Evolutionary conservation across 1,140 invertebrate species (phyloP).

Genomic region (Zeugodacus cucurbitae): DNA sequence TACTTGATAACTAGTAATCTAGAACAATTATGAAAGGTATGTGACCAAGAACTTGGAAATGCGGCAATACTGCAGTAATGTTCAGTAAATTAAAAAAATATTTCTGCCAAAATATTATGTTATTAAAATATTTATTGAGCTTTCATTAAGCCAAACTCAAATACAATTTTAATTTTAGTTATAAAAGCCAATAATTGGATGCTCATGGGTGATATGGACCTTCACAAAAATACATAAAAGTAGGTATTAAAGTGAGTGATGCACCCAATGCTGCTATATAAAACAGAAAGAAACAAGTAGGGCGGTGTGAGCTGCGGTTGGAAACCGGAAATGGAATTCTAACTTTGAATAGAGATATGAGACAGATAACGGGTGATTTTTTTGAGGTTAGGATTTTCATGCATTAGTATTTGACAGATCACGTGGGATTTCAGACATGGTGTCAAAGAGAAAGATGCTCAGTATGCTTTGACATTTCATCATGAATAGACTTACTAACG

Average conservation of each 20-base stretch:
- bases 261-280: neutral
- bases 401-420: too few relatives aligned
- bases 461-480: too few relatives aligned
- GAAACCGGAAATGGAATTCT: neutral
- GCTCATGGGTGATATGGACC: neutral
- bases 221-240: neutral
- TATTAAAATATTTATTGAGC: neutral
- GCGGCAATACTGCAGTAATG: too few relatives aligned
- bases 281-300: neutral
- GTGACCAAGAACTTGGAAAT: too few relatives aligned
- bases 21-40: too few relatives aligned
- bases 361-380: too few relatives aligned
- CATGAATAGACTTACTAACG: too few relatives aligned
- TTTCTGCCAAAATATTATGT: neutral
- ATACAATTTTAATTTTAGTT: neutral
- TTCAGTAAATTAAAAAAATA: too few relatives aligned
- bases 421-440: too few relatives aligned
- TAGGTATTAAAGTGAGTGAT: neutral
- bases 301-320: neutral
- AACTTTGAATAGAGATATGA: neutral
- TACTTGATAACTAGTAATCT: too few relatives aligned
- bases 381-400: too few relatives aligned
- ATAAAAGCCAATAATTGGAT: slow-evolving; percentile 18
- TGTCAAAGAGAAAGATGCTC: too few relatives aligned
- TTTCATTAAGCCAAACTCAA: neutral